Conservation (phyloP, 2,113 vertebrate species). For the Prunella fulvescens region DNA sequence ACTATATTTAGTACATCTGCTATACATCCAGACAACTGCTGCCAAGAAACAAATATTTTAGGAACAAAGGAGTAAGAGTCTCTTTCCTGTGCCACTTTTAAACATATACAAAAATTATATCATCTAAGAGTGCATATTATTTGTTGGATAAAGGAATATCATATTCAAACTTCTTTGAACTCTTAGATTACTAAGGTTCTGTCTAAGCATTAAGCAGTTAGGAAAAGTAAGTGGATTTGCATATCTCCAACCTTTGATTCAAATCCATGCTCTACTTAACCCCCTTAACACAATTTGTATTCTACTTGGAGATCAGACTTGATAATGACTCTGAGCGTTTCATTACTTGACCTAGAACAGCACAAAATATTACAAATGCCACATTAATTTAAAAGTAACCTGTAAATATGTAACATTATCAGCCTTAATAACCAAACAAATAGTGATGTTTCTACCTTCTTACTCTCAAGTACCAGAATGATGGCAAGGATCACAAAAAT, state of each 20-base stretch:
- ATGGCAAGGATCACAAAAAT: not conserved
- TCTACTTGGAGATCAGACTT: not conserved
- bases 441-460: not conserved
- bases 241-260: not conserved
- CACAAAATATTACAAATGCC: not conserved
- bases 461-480: not conserved
- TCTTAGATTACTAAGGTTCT: not conserved
- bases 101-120: not conserved
- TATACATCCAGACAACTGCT: conserved; percentile 25
- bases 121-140: not conserved
- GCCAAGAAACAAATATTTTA: conserved; percentile 43
- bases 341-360: not conserved
- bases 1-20: conserved; percentile 33
- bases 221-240: not conserved
- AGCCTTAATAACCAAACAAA: not conserved
- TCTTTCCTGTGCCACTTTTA: not conserved
- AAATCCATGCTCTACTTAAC: not conserved
- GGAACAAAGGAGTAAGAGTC: conserved; percentile 2
- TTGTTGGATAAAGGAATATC: not conserved
- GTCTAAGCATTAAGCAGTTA: not conserved
- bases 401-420: not conserved
- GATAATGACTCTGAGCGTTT: not conserved
- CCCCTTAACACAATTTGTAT: not conserved
- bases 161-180: not conserved
- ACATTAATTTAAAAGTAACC: not conserved